Percentiles rank a stretch among this genome's conserved stretches.
These are phyloP conservation scores for Tapirus indicus DNA, from an alignment of 2,797 vertebrate species.

Conservation along the genomic window DNA sequence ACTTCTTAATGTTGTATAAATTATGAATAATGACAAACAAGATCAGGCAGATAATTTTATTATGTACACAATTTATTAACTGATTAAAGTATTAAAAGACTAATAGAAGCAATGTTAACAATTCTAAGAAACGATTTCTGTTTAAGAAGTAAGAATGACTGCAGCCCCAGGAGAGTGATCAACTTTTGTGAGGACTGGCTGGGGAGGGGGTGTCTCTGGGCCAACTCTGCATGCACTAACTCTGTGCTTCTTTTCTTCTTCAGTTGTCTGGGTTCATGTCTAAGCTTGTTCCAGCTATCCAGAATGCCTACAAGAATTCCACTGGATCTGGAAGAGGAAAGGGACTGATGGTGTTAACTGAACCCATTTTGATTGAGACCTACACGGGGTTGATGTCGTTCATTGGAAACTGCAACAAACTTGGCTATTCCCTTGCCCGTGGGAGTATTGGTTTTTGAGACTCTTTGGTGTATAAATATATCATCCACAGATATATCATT, in stretches of 20 bases:
- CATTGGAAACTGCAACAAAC: constrained; percentile 92
- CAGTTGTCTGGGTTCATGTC: constrained; percentile 91
- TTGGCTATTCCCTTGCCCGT: constrained; percentile 92
- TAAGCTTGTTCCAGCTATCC: constrained; percentile 87
- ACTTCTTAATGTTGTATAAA: constrained; percentile 37
- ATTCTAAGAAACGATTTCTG: neutral
- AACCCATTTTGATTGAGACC: constrained; percentile 89
- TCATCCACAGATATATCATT: neutral
- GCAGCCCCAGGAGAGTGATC: neutral
- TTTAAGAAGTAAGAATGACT: neutral
- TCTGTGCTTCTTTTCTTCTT: neutral
- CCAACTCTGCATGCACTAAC: neutral
- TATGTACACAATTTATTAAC: constrained; percentile 27
- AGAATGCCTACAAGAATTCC: constrained; percentile 86
- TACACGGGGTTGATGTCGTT: constrained; percentile 92
- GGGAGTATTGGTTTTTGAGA: constrained; percentile 92
- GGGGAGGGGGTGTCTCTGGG: neutral
- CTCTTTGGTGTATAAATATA: neutral
- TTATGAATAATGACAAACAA: constrained; percentile 62
- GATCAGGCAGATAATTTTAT: constrained; percentile 17
- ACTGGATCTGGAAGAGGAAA: constrained; percentile 88
- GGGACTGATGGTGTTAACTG: constrained; percentile 88
- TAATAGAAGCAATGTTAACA: neutral
- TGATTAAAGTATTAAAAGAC: constrained; percentile 17
- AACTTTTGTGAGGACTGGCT: neutral